Evolutionary conservation across 1,140 invertebrate species (phyloP).

Genomic region (Drosophila bocki): DNA sequence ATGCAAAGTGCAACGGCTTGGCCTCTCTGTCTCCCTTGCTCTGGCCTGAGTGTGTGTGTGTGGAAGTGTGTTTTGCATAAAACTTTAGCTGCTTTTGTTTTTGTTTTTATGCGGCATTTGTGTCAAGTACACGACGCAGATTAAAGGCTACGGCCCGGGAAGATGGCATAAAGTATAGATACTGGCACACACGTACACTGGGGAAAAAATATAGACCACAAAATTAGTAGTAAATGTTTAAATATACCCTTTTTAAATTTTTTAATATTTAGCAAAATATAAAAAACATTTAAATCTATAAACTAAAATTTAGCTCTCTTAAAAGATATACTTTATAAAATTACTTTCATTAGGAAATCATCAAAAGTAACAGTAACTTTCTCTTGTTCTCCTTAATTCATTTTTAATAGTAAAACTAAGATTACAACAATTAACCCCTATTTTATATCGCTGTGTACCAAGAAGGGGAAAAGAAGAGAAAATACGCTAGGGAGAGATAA

Average conservation of each 20-base stretch:
- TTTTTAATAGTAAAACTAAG: not conserved
- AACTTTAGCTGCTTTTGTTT: constrained; percentile 61
- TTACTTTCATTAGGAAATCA: too few species aligned
- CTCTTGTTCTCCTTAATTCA: not conserved
- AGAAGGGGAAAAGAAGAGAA: not conserved
- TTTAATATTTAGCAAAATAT: too few species aligned
- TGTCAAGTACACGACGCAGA: constrained; percentile 82
- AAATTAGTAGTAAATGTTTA: not conserved
- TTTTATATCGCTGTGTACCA: not conserved
- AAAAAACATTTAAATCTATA: too few species aligned
- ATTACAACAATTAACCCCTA: too few species aligned
- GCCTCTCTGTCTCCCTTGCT: not conserved
- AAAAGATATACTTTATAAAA: too few species aligned
- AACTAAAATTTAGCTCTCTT: too few species aligned
- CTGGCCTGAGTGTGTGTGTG: constrained; percentile 10
- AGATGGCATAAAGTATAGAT: constrained; percentile 62
- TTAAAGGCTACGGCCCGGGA: constrained; percentile 75
- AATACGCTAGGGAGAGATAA: constrained; percentile 52
- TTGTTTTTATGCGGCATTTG: constrained; percentile 76
- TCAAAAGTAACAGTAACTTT: too few species aligned
- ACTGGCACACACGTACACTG: constrained; percentile 27
- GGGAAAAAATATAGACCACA: not conserved
- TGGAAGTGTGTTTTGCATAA: constrained; percentile 59
- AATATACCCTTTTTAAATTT: too few species aligned
- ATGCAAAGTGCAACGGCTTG: constrained; percentile 65